A percentile compares a stretch with the other conserved stretches of the same genome.
Evolutionary conservation across 2,113 vertebrate species (phyloP).

Genomic region (Microtus pennsylvanicus): DNA sequence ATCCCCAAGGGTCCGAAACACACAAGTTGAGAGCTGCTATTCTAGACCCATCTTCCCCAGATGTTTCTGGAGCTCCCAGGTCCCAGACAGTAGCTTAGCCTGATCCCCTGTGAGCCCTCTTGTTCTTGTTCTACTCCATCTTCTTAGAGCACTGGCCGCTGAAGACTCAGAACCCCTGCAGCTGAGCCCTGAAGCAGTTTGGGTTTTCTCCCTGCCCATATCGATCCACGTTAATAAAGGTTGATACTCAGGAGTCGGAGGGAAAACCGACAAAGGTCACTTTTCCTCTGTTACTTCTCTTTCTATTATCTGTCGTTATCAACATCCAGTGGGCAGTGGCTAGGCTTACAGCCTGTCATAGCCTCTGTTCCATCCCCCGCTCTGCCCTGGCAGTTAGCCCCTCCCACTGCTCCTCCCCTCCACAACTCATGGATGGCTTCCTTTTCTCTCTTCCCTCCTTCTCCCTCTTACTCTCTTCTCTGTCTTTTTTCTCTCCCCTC

Average conservation of each 20-base stretch:
- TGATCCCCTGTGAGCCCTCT: background rate
- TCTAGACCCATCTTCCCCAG: background rate
- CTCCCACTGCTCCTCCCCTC: too few relatives aligned
- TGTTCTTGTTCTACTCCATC: background rate
- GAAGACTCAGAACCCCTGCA: background rate
- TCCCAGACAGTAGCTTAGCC: background rate
- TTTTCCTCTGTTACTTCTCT: constrained; percentile 68
- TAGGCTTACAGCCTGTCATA: background rate
- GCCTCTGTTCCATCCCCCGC: background rate
- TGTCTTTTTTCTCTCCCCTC: background rate
- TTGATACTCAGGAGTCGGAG: constrained; percentile 77
- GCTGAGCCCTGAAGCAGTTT: background rate
- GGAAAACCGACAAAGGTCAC: constrained; percentile 54
- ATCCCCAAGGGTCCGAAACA: background rate
- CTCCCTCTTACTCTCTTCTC: background rate
- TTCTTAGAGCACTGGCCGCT: background rate
- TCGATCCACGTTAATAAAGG: constrained; percentile 72
- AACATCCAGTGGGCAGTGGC: constrained; percentile 63
- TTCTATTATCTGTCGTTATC: constrained; percentile 67
- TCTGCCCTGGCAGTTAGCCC: background rate
- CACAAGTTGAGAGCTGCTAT: background rate
- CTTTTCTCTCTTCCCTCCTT: background rate
- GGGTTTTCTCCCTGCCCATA: constrained; percentile 61
- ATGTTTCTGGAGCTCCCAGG: background rate
- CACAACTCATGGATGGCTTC: fast-evolving